These are phyloP conservation scores for Diglossa brunneiventris DNA, from an alignment of 2,113 vertebrate species.

Conservation along the genomic window DNA sequence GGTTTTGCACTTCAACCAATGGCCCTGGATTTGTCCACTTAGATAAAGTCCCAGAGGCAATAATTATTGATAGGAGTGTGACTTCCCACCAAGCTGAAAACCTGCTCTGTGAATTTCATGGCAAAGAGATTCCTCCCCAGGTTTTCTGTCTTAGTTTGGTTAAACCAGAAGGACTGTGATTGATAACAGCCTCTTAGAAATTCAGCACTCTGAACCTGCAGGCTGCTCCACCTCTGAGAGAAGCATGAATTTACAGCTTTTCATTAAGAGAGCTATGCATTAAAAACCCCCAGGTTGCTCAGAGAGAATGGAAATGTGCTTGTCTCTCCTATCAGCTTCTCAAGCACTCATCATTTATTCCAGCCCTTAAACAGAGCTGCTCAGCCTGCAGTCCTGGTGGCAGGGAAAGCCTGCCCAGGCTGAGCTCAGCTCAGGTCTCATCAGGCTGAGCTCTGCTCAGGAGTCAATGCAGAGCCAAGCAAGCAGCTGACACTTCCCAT, in stretches of 20 bases:
- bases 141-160: background rate
- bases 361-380: background rate
- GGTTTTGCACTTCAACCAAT: background rate
- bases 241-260: background rate
- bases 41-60: background rate
- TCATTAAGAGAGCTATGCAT: background rate
- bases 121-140: background rate
- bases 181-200: background rate
- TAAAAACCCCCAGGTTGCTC: background rate
- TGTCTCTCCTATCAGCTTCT: background rate
- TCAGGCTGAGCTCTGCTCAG: background rate
- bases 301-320: background rate
- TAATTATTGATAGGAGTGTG: background rate
- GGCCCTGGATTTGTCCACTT: background rate
- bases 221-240: background rate
- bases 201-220: background rate
- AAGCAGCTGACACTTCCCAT: background rate
- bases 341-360: background rate
- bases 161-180: background rate
- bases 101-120: background rate
- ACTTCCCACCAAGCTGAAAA: background rate
- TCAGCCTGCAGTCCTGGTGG: background rate
- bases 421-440: background rate
- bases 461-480: background rate
- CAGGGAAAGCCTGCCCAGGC: background rate